These are phyloP conservation scores for Sebastes umbrosus DNA, from an alignment of 2,797 vertebrate species.

Conservation along the genomic window DNA sequence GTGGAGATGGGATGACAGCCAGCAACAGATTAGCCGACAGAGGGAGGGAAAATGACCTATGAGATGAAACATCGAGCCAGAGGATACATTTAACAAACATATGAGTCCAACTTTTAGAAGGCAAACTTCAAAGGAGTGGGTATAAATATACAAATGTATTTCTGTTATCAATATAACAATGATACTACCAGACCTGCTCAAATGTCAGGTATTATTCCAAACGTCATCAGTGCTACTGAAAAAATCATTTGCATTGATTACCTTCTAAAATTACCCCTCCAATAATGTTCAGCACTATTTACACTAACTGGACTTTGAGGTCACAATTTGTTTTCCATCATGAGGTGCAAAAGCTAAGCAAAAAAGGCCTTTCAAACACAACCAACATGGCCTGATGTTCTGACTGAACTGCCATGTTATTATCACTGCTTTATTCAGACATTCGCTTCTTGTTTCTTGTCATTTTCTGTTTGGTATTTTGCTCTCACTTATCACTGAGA, in stretches of 20 bases:
- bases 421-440: background rate
- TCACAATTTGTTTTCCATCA: constrained; percentile 39
- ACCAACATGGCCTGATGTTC: constrained; percentile 6
- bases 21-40: constrained; percentile 62
- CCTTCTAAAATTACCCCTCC: constrained; percentile 50
- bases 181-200: background rate
- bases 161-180: background rate
- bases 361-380: constrained; percentile 16
- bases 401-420: constrained; percentile 2
- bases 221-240: constrained; percentile 33
- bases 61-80: constrained; percentile 44
- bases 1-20: constrained; percentile 66
- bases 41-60: constrained; percentile 49
- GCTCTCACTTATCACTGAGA: constrained; percentile 8
- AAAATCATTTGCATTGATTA: constrained; percentile 54
- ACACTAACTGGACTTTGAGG: constrained; percentile 24
- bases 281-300: constrained; percentile 34
- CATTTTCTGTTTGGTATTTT: constrained; percentile 7
- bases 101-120: background rate
- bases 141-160: background rate
- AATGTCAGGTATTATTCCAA: constrained; percentile 36
- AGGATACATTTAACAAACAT: constrained; percentile 43
- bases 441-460: constrained; percentile 11
- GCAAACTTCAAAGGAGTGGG: background rate
- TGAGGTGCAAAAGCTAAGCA: background rate